Conservation (phyloP, 1,140 invertebrate species). For the Drosophila sturtevanti region DNA sequence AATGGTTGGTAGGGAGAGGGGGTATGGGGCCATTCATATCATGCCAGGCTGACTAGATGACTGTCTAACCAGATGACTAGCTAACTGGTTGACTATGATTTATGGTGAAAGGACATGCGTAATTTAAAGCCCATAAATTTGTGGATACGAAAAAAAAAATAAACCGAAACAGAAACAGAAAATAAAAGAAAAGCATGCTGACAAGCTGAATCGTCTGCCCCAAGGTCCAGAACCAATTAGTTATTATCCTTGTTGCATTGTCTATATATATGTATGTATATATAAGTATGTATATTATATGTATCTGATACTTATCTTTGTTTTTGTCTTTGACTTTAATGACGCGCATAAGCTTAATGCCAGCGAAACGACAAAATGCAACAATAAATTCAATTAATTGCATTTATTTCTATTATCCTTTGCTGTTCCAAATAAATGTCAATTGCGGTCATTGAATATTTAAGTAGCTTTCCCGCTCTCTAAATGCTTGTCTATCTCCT, state of each 20-base stretch:
- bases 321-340: conserved; percentile 46
- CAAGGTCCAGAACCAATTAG: background rate
- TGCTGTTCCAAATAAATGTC: conserved; percentile 58
- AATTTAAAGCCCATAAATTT: conserved; percentile 80
- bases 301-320: conserved; percentile 6
- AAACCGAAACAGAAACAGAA: background rate
- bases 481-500: background rate
- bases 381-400: conserved; percentile 81
- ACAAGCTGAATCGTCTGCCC: background rate
- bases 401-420: conserved; percentile 75
- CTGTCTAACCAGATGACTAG: conserved; percentile 11
- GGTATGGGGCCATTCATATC: conserved; percentile 41
- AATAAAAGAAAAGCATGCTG: background rate
- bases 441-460: conserved; percentile 72
- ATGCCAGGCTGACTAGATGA: conserved; percentile 21
- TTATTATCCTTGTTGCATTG: background rate
- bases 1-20: too few relatives aligned
- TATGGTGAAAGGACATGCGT: conserved; percentile 73
- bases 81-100: conserved; percentile 54
- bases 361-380: conserved; percentile 52
- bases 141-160: conserved; percentile 31
- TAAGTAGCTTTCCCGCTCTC: conserved; percentile 31
- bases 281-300: background rate
- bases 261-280: background rate
- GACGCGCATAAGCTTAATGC: conserved; percentile 26